Percentiles rank a stretch among this genome's conserved stretches.
These are phyloP conservation scores for Drosophila acutilabella DNA, from an alignment of 2,888 invertebrate genomes.

Conservation along the genomic window DNA sequence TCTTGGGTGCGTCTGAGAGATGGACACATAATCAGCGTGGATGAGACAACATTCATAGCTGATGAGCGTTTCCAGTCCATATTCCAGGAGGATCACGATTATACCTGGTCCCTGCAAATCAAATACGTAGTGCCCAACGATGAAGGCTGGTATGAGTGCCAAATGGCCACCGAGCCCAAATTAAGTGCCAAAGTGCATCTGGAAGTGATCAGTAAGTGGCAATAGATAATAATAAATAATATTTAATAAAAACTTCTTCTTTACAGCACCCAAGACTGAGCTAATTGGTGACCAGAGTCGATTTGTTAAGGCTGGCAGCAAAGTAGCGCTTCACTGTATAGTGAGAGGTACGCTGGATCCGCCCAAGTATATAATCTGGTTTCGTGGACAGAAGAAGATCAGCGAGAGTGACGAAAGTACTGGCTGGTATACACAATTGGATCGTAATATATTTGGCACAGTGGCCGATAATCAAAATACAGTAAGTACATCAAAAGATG, in stretches of 20 bases:
- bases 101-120: constrained; percentile 94
- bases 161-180: constrained; percentile 97
- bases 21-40: constrained; percentile 95
- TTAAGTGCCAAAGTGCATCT: constrained; percentile 96
- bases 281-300: constrained; percentile 95
- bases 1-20: constrained; percentile 95
- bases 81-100: constrained; percentile 91
- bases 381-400: constrained; percentile 87
- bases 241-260: constrained; percentile 22
- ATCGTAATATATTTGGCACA: constrained; percentile 83
- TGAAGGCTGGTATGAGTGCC: constrained; percentile 96
- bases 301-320: constrained; percentile 95
- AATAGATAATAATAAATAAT: background rate
- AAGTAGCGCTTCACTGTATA: constrained; percentile 94
- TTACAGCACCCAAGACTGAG: constrained; percentile 94
- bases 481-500: constrained; percentile 63
- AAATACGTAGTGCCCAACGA: constrained; percentile 95
- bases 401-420: constrained; percentile 80
- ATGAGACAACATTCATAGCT: constrained; percentile 92
- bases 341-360: constrained; percentile 95
- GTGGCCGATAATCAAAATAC: constrained; percentile 84
- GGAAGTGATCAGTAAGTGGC: constrained; percentile 93
- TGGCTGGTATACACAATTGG: constrained; percentile 84
- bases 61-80: constrained; percentile 96
- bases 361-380: constrained; percentile 97